phyloP scores from a whole-genome alignment of 2,113 vertebrate genomes.

The Trichechus manatus region DNA sequence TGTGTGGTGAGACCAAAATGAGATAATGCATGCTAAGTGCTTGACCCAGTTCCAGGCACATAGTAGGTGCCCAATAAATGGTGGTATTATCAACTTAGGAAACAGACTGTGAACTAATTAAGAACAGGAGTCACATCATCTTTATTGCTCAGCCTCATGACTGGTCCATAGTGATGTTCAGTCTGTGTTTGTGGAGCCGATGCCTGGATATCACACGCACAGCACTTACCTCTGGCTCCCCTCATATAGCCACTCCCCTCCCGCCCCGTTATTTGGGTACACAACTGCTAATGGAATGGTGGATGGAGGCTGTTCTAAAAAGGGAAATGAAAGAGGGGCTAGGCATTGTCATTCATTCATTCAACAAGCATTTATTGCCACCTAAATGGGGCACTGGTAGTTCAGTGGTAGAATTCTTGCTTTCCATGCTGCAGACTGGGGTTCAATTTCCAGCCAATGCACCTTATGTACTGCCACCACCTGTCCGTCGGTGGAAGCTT shows the following conservation, averaged over 20 bases:
- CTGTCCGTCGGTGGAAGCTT: not conserved
- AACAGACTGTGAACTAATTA: not conserved
- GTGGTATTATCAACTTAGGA: not conserved
- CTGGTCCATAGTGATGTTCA: not conserved
- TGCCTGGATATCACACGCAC: not conserved
- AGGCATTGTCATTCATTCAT: conserved; percentile 33
- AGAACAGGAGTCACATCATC: not conserved
- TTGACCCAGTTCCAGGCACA: not conserved
- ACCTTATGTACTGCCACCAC: not conserved
- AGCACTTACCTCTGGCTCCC: not conserved
- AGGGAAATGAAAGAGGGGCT: not conserved
- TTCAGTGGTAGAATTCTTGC: not conserved
- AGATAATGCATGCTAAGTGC: not conserved
- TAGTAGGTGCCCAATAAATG: not conserved
- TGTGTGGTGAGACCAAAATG: conserved; percentile 51
- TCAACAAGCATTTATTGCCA: conserved; percentile 12
- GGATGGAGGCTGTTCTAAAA: not conserved
- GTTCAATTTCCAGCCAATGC: not conserved
- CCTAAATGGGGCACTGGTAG: not conserved
- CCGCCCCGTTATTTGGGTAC: not conserved
- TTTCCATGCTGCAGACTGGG: not conserved
- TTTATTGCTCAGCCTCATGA: not conserved
- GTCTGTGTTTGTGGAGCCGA: not conserved
- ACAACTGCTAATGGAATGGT: not conserved
- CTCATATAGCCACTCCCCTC: not conserved